A percentile compares a stretch with the other conserved stretches of the same genome.
Conservation (phyloP, 2,113 vertebrate species). For the Haliaeetus leucogaster region DNA sequence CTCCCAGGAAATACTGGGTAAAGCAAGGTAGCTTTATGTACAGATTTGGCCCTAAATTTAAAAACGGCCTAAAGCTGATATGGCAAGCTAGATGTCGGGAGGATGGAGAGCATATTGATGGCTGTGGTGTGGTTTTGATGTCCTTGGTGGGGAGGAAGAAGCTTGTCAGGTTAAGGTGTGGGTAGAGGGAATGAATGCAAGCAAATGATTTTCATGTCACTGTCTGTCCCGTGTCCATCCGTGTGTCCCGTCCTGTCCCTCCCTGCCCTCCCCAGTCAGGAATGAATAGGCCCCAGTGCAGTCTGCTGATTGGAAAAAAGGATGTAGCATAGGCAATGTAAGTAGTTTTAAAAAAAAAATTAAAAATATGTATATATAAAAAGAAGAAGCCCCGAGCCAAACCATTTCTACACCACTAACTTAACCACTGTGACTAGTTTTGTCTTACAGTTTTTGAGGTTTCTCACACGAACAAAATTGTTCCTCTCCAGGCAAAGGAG, state of each 20-base stretch:
- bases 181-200: neutral
- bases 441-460: neutral
- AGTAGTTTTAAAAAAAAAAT: neutral
- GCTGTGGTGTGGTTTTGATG: neutral
- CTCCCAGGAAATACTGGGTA: neutral
- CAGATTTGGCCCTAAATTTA: neutral
- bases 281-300: neutral
- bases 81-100: neutral
- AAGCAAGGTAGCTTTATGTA: neutral
- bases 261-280: neutral
- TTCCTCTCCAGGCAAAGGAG: neutral
- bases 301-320: neutral
- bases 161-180: neutral
- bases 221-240: constrained; percentile 45
- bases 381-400: neutral
- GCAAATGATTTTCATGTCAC: neutral
- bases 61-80: neutral
- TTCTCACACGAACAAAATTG: neutral
- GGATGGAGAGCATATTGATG: neutral
- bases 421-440: neutral
- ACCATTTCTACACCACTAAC: neutral
- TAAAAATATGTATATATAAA: accelerated
- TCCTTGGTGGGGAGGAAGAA: constrained; percentile 2
- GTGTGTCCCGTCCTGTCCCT: constrained; percentile 60
- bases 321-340: neutral